Percentiles rank a stretch among this genome's conserved stretches.
These are phyloP conservation scores for Mesocentrotus franciscanus DNA, from an alignment of 53 echinoderm and acorn worm genomes.

Conservation along the genomic window DNA sequence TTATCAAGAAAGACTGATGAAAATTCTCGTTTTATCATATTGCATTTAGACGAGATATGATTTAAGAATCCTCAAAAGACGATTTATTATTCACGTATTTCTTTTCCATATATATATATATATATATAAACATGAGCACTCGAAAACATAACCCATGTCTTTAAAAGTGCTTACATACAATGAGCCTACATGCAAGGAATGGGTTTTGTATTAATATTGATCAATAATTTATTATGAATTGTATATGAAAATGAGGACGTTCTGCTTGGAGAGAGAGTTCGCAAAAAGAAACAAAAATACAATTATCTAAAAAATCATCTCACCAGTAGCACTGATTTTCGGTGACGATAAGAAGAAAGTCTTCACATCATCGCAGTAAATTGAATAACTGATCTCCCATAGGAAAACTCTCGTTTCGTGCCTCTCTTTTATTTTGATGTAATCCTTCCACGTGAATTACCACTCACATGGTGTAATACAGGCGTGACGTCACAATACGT, in stretches of 20 bases:
- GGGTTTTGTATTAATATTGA: not conserved
- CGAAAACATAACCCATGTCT: too few relatives aligned
- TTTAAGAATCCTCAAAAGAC: too few relatives aligned
- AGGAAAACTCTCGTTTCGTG: not conserved
- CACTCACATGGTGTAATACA: not conserved
- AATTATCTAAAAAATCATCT: not conserved
- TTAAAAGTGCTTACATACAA: too few relatives aligned
- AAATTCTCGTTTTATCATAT: too few relatives aligned
- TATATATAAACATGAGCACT: too few relatives aligned
- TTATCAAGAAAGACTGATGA: too few relatives aligned
- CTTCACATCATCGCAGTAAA: not conserved
- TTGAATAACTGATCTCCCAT: not conserved
- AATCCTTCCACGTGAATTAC: not conserved
- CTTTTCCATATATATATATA: too few relatives aligned
- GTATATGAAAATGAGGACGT: not conserved
- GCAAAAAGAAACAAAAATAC: not conserved
- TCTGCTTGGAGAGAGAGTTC: not conserved
- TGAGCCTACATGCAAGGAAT: too few relatives aligned
- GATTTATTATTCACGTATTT: too few relatives aligned
- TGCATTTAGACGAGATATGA: too few relatives aligned
- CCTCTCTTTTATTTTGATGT: not conserved
- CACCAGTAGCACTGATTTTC: not conserved
- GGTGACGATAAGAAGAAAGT: not conserved
- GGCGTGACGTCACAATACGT: not conserved
- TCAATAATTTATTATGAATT: not conserved